Conservation (phyloP, 2,797 vertebrate species). For the Harpagifer antarcticus region DNA sequence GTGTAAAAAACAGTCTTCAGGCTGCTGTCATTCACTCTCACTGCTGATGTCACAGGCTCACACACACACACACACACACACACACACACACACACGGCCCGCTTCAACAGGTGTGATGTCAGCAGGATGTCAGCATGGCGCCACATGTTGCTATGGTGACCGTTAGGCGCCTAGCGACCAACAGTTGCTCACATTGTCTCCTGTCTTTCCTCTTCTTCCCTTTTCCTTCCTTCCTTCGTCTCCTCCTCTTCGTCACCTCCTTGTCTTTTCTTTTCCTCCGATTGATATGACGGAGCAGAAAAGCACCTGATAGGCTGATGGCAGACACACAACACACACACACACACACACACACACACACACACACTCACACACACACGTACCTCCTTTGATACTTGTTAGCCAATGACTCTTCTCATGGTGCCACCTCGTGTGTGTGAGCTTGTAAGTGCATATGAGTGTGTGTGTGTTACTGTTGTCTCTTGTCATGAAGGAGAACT, state of each 20-base stretch:
- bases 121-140: constrained; percentile 73
- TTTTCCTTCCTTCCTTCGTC: constrained; percentile 7
- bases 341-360: neutral
- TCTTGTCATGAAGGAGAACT: no score
- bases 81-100: constrained; percentile 32
- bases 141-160: constrained; percentile 83
- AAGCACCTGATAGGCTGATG: constrained; percentile 20
- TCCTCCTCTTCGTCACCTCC: no score
- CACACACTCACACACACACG: no score
- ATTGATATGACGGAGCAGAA: neutral
- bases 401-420: no score
- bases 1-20: constrained; percentile 1
- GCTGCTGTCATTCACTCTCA: constrained; percentile 51
- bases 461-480: no score
- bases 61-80: constrained; percentile 17
- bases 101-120: constrained; percentile 82
- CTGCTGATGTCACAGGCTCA: constrained; percentile 53
- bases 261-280: no score
- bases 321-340: constrained; percentile 14
- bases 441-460: no score
- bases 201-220: neutral
- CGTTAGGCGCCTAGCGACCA: constrained; percentile 62
- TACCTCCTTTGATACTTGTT: no score
- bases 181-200: constrained; percentile 56
- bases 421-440: no score